These are phyloP conservation scores for Parauchenoglanis ngamensis DNA, from an alignment of 2,797 vertebrate species.

Conservation along the genomic window DNA sequence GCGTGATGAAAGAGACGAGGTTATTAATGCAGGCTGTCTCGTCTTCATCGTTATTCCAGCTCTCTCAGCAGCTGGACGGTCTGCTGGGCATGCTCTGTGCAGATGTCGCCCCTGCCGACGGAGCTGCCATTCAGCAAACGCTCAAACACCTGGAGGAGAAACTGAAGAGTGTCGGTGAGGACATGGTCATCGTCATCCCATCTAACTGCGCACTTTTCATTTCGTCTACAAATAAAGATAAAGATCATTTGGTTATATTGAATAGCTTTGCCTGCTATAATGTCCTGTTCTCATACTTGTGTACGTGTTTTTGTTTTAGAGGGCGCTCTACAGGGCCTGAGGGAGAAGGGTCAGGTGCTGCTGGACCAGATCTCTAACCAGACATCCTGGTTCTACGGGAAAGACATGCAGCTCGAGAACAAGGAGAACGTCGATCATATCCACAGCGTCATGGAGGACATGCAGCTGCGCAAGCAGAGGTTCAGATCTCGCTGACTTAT, in stretches of 20 bases:
- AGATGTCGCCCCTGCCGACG: slow-evolving; percentile 93
- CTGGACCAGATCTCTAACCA: slow-evolving; percentile 93
- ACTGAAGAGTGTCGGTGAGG: slow-evolving; percentile 91
- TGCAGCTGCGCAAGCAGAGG: slow-evolving; percentile 98
- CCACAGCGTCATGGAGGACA: slow-evolving; percentile 96
- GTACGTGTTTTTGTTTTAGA: slow-evolving; percentile 72
- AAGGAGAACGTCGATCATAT: slow-evolving; percentile 93
- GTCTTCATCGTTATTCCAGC: slow-evolving; percentile 68
- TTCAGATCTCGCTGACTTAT: slow-evolving; percentile 35
- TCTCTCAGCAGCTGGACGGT: slow-evolving; percentile 96
- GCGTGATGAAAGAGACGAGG: neutral
- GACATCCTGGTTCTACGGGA: slow-evolving; percentile 87
- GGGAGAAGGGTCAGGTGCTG: slow-evolving; percentile 90
- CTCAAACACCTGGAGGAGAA: slow-evolving; percentile 98
- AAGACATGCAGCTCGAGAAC: slow-evolving; percentile 87
- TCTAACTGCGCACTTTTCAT: neutral
- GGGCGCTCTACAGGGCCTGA: slow-evolving; percentile 85
- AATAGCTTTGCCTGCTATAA: neutral
- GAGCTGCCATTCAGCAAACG: slow-evolving; percentile 94
- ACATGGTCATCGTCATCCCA: neutral
- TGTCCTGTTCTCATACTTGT: neutral
- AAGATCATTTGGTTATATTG: neutral
- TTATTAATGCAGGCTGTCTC: neutral
- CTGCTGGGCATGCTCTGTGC: slow-evolving; percentile 97
- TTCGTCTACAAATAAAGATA: neutral